These are phyloP conservation scores for Drosophila mercatorum DNA, from an alignment of 2,888 invertebrate species.

Conservation along the genomic window DNA sequence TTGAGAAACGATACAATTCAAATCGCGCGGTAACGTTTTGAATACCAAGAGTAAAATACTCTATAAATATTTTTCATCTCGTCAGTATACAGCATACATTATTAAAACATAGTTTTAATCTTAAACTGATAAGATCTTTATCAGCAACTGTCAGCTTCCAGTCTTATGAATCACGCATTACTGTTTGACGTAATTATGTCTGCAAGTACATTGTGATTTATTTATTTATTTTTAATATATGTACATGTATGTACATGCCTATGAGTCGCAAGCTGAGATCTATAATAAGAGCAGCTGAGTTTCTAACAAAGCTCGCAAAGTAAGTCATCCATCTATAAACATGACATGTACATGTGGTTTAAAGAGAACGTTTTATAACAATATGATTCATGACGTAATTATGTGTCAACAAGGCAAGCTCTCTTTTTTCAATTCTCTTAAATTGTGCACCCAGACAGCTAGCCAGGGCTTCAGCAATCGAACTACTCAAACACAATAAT, in stretches of 20 bases:
- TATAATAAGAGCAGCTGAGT: background rate
- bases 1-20: constrained; percentile 12
- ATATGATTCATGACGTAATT: constrained; percentile 44
- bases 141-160: constrained; percentile 19
- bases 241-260: background rate
- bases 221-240: background rate
- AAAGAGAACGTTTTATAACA: constrained; percentile 32
- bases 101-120: constrained; percentile 2
- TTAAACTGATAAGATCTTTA: background rate
- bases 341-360: background rate
- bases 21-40: constrained; percentile 5
- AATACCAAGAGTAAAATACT: background rate
- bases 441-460: background rate
- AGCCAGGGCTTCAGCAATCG: constrained; percentile 24
- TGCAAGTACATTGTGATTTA: background rate
- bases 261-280: constrained; percentile 20
- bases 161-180: constrained; percentile 34
- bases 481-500: background rate
- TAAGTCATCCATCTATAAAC: background rate
- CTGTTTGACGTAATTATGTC: background rate
- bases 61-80: background rate
- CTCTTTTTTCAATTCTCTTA: constrained; percentile 10
- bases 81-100: background rate
- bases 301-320: background rate
- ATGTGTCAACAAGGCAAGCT: background rate